Evolutionary conservation across 2,113 vertebrate genomes (phyloP), one percentile per base, ranked within the genome.

Genomic region (Bufo gargarizans): DNA sequence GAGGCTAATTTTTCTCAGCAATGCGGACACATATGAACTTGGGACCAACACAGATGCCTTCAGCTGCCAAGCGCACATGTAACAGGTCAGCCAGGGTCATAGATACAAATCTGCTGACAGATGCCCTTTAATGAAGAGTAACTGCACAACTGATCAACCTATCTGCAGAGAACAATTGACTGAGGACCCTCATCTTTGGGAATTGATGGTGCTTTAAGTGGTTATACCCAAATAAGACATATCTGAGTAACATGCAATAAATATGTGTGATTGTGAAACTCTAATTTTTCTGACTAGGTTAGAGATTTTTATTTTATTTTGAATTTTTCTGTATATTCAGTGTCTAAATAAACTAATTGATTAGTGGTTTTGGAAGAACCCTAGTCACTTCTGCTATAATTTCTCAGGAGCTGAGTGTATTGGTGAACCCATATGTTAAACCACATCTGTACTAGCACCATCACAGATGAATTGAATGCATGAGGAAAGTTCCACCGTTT

Each of bases 401-500:
- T 3, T 53, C 6, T 77, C 3, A 50, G 74, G 49, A 77, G 53
- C 49, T 20, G 19, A 50, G 74, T n/a, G 11, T 45, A n/a, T 77
- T 53, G n/a, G 17, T 77, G 76, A 77, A 53, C 49, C 49, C 49
- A 79, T 20, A 56, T 79, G 50, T 79, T 22, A 10, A 77, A n/a
- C 47, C 77, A 56, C 77, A 55, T 79, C 19, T 79, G 6, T 65
- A 14, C 80, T 12, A 50, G 59, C 8, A 65, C n/a, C 45, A 63
- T 65, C 19, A 65, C 33, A n/a, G 7, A 55, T 59, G 12, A 65
- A 45, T 81, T 85, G 43, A 61, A 71, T 82, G 33, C 33, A 20
- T 53, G 6, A 72, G 78, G 86, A 56, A 47, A 88, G 78, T 88
- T 83, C 80, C 77, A 82, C 33, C 63, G 22, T n/a, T 16, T 13